These are phyloP conservation scores for western clawed frog (Xenopus tropicalis) DNA, from an alignment of 2,113 vertebrate species.

Conservation along the genomic window UCB_Xtro_10.0 CM004446.2:77990001-77990500, in stretches of 20 bases:
- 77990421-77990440: not conserved
- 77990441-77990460: not conserved
- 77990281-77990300: not conserved
- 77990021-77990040: constrained; percentile 2
- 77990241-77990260: not conserved
- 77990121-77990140: not conserved
- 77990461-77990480: not conserved
- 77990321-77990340: not conserved
- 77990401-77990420: not conserved
- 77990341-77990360: not conserved
- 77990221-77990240: not conserved
- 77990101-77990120: not conserved
- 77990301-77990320: not conserved
- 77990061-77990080: constrained; percentile 4
- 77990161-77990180: not conserved
- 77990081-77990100: not conserved
- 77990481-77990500: not conserved
- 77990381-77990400: not conserved
- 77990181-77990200: constrained; percentile 1
- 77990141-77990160: not conserved
- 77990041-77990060: not conserved
- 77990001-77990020: not conserved
- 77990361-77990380: not conserved
- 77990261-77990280: not conserved
- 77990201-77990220: not conserved